These are phyloP conservation scores for Drosophila funebris DNA, from an alignment of 1,140 invertebrate species.

Conservation along the genomic window DNA sequence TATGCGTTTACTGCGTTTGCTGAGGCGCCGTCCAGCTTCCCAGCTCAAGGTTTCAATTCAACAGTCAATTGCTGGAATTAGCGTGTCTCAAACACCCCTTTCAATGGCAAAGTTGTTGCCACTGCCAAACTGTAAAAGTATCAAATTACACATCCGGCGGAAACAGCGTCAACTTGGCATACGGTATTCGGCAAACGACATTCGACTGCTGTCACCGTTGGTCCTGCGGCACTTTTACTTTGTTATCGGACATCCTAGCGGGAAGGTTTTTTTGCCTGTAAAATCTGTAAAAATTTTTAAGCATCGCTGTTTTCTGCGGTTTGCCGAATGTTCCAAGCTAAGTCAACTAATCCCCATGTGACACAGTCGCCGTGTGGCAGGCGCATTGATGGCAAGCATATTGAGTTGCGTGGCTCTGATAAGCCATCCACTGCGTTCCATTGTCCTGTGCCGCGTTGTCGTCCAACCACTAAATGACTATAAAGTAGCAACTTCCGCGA, in stretches of 20 bases:
- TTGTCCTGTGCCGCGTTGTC: conserved; percentile 51
- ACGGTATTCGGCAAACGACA: conserved; percentile 20
- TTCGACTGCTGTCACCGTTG: conserved; percentile 13
- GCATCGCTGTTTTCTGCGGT: conserved; percentile 40
- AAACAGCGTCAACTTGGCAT: conserved; percentile 70
- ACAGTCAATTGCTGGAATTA: conserved; percentile 80
- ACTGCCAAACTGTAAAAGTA: conserved; percentile 75
- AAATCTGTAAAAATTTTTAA: conserved; percentile 63
- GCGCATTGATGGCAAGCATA: conserved; percentile 27
- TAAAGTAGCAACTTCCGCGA: conserved; percentile 83
- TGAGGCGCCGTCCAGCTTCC: conserved; percentile 50
- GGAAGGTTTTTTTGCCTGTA: conserved; percentile 54
- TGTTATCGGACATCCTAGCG: conserved; percentile 76
- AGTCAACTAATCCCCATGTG: conserved; percentile 65
- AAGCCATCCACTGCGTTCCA: conserved; percentile 61
- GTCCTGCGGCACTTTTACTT: conserved; percentile 65
- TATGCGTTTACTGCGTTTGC: conserved; percentile 69
- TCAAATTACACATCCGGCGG: conserved; percentile 82
- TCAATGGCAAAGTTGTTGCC: conserved; percentile 22
- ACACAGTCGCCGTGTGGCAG: not conserved
- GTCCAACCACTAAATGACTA: conserved; percentile 83
- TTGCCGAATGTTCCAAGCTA: conserved; percentile 15
- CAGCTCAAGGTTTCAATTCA: conserved; percentile 41
- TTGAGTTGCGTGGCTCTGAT: conserved; percentile 42
- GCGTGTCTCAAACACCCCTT: conserved; percentile 52